These are phyloP conservation scores for Rhinopomastus cyanomelas DNA, from an alignment of 2,113 vertebrate genomes.

Conservation along the genomic window DNA sequence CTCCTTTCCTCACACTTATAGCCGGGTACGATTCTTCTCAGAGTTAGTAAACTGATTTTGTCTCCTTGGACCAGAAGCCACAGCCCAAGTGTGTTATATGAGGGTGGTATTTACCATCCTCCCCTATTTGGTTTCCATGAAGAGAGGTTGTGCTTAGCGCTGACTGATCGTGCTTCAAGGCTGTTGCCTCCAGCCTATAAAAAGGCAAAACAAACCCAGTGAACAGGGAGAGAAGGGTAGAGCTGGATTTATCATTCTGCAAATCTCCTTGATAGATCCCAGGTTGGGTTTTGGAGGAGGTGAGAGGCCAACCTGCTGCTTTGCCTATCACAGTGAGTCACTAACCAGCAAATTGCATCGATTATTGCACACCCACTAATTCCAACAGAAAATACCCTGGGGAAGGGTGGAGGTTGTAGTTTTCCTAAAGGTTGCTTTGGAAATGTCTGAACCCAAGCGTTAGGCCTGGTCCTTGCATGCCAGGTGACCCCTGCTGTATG, in stretches of 20 bases:
- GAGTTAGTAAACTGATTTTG: not conserved
- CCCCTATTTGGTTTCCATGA: not conserved
- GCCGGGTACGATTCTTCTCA: not conserved
- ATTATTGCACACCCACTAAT: conserved; percentile 59
- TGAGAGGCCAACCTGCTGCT: conserved; percentile 30
- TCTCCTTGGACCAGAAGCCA: not conserved
- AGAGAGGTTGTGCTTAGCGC: not conserved
- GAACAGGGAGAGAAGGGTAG: not conserved
- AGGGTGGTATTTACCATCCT: conserved; percentile 41
- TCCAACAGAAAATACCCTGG: conserved; percentile 35
- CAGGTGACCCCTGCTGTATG: not conserved
- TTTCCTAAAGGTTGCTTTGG: conserved; percentile 26
- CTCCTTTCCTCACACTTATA: not conserved
- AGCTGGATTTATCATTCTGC: not conserved
- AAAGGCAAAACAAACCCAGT: not conserved
- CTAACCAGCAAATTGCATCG: conserved; percentile 57
- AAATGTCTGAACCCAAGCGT: conserved; percentile 4
- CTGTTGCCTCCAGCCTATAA: not conserved
- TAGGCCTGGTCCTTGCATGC: conserved; percentile 20
- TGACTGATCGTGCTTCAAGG: not conserved
- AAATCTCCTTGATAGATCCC: not conserved
- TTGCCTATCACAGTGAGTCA: conserved; percentile 44
- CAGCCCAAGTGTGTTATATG: not conserved
- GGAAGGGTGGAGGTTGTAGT: conserved; percentile 12
- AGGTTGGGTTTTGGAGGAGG: not conserved